A percentile compares a stretch with the other conserved stretches of the same genome.
Conservation (phyloP, 2,888 invertebrate species). For the Atethmia centrago region DNA sequence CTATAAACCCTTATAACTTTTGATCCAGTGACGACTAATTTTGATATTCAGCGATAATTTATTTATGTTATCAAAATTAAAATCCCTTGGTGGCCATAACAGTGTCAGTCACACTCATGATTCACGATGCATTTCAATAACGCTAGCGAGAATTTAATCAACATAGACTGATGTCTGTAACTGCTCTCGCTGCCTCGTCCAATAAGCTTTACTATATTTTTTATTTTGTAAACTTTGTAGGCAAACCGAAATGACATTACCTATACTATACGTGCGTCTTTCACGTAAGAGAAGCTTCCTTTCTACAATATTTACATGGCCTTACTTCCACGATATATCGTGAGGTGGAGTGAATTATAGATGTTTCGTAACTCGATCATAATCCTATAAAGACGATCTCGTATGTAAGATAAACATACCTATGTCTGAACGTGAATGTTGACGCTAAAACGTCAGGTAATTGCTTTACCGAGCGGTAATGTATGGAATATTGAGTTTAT, state of each 20-base stretch:
- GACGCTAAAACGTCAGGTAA: constrained; percentile 32
- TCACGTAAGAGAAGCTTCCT: background rate
- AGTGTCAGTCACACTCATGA: too few relatives aligned
- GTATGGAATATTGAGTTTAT: constrained; percentile 21
- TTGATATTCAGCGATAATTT: too few relatives aligned
- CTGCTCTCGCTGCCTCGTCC: background rate
- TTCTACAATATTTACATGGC: constrained; percentile 33
- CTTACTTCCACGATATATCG: constrained; percentile 20
- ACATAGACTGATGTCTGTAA: background rate
- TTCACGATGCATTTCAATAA: background rate
- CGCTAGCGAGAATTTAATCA: background rate
- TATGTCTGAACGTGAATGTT: constrained; percentile 6
- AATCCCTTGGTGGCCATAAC: too few relatives aligned
- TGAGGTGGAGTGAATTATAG: constrained; percentile 42
- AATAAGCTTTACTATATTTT: too few relatives aligned
- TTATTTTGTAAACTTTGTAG: background rate
- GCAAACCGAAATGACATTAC: background rate
- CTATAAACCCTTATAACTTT: too few relatives aligned
- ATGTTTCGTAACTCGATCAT: constrained; percentile 56
- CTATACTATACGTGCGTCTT: too few relatives aligned
- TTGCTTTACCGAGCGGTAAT: constrained; percentile 36
- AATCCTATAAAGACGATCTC: constrained; percentile 47
- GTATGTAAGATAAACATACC: constrained; percentile 9
- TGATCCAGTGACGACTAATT: too few relatives aligned
- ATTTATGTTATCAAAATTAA: too few relatives aligned